A percentile compares a stretch with the other conserved stretches of the same genome.
These are phyloP conservation scores for Eudyptes chrysolophus DNA, from an alignment of 2,113 vertebrate genomes.

Conservation along the genomic window DNA sequence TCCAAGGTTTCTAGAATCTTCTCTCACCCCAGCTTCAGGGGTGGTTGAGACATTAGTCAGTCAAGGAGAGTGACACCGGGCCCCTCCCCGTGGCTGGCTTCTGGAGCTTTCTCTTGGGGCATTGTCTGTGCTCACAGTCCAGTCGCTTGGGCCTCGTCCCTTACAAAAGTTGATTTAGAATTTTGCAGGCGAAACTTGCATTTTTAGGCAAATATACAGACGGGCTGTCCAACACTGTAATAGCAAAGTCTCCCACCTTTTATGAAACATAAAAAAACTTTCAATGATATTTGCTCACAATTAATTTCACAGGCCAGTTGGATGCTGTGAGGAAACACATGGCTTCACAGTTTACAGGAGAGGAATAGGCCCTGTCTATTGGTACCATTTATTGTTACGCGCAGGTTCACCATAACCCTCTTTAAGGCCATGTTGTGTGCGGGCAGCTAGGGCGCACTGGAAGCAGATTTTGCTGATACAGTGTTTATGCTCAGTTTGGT, in stretches of 20 bases:
- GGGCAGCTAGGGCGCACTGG: fast-evolving
- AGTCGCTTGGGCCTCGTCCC: too few relatives aligned
- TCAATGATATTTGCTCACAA: neutral
- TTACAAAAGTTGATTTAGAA: neutral
- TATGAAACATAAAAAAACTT: neutral
- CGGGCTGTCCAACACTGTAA: neutral
- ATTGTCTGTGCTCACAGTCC: too few relatives aligned
- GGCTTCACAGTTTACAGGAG: neutral
- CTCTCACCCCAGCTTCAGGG: too few relatives aligned
- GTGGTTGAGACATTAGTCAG: too few relatives aligned
- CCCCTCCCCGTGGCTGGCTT: too few relatives aligned
- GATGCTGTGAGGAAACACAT: neutral
- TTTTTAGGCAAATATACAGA: neutral
- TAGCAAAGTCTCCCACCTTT: neutral
- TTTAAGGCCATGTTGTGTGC: neutral
- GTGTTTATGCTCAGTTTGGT: neutral
- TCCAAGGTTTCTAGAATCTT: too few relatives aligned
- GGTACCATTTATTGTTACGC: neutral
- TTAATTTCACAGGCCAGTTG: neutral
- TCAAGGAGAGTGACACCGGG: too few relatives aligned
- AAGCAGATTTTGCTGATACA: neutral
- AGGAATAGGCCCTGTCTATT: neutral
- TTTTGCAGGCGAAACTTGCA: neutral
- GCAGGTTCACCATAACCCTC: neutral
- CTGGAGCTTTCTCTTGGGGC: too few relatives aligned